Evolutionary conservation across 2,113 vertebrate species (phyloP), one percentile per base, ranked within the genome.

Genomic region (Cricetomys ansorgei): DNA sequence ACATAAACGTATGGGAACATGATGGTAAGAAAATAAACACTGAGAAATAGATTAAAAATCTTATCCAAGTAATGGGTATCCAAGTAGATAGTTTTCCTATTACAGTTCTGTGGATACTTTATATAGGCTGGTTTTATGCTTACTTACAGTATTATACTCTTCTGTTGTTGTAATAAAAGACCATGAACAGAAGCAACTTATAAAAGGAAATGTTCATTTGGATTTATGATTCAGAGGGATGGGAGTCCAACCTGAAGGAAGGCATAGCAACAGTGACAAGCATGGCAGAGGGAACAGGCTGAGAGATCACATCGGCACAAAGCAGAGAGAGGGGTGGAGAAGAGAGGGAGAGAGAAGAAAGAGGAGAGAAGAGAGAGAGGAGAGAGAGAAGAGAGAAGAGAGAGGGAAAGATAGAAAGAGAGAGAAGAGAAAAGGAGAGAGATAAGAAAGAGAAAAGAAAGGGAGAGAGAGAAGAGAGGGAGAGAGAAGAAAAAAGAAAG

Each of bases 1-100:
- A 69, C 3, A 70, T 43, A 88, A 81, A 83, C 67, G 57, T 73
- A 73, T 85, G 65, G 69, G 96, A 94, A 81, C 27, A 94, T 15
- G 4, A 37, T 65, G 10, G 1, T n/a, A 80, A 92, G 6, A n/a
- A 96, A 92, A 89, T 86, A 81, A 96, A 77, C 89, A 43, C 29
- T 84, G 15, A 21, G 67, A 65, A 91, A 48, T 16, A 69, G 45
- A 73, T n/a, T 53, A 21, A 80, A 84, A 88, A 69, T n/a, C n/a
- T n/a, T n/a, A n/a, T n/a, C n/a, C n/a, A n/a, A n/a, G n/a, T n/a
- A n/a, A n/a, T 77, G 88, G 88, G 91, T 94, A 34, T 53, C 29
- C 8, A 91, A 80, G 57, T 77, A 59, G 40, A 62, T 96, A 17
- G 1, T 43, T 92, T 96, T 87, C 23, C 67, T 95, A 7, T 77